Conservation (phyloP, 2,113 vertebrate species). For the Alosa alosa region DNA sequence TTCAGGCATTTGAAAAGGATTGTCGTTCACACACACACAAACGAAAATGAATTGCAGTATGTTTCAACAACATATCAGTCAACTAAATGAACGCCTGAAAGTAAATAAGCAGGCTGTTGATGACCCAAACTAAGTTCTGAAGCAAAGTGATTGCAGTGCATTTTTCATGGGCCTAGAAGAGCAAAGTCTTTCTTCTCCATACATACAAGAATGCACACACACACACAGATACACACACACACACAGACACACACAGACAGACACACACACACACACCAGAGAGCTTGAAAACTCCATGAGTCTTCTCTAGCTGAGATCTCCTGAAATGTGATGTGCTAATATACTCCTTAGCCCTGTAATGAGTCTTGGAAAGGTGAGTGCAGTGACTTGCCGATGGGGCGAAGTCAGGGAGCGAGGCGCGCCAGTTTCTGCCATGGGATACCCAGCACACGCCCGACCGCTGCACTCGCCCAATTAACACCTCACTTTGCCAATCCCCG, state of each 20-base stretch:
- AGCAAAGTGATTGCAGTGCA: not conserved
- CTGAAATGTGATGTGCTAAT: constrained; percentile 48
- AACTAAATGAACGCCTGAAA: not conserved
- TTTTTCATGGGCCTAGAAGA: not conserved
- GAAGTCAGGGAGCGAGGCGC: constrained; percentile 62
- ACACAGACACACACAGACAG: not conserved
- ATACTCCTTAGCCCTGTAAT: constrained; percentile 57
- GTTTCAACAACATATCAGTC: not conserved
- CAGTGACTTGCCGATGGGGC: constrained; percentile 60
- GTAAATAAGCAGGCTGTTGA: not conserved
- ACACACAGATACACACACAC: not conserved
- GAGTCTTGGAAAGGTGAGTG: constrained; percentile 55
- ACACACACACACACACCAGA: not conserved
- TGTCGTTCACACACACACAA: not conserved
- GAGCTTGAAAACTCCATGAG: not conserved
- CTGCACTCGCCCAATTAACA: constrained; percentile 96
- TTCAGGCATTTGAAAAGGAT: not conserved
- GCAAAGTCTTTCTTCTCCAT: too few species aligned
- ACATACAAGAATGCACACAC: too few species aligned
- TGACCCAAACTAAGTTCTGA: not conserved
- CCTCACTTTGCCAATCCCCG: constrained; percentile 86
- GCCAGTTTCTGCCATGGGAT: constrained; percentile 81
- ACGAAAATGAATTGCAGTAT: not conserved
- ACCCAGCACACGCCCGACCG: constrained; percentile 82
- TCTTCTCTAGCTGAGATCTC: constrained; percentile 43